Evolutionary conservation across 2,888 invertebrate genomes (phyloP).

Genomic region (Synergus laeviventris): DNA sequence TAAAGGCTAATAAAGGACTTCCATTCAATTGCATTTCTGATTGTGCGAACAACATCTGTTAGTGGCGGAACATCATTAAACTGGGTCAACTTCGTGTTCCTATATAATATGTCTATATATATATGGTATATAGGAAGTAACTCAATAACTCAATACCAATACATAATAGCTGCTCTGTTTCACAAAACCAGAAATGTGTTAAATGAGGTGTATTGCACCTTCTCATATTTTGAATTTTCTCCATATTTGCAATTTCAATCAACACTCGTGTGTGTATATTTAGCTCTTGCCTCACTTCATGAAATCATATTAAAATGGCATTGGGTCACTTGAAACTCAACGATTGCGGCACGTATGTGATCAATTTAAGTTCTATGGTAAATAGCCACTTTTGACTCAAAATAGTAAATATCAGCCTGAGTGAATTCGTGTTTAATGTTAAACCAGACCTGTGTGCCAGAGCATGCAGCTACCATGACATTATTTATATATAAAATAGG

Average conservation of each 20-base stretch:
- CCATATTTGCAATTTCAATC: slow-evolving; percentile 18
- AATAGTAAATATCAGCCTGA: slow-evolving; percentile 1
- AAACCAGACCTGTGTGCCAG: no score
- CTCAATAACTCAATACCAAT: not conserved
- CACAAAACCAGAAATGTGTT: not conserved
- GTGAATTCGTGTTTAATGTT: not conserved
- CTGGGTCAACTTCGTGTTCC: slow-evolving; percentile 2
- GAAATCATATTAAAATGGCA: slow-evolving; percentile 16
- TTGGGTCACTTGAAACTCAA: not conserved
- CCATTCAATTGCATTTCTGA: slow-evolving; percentile 29
- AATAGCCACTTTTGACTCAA: not conserved
- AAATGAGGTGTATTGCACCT: not conserved
- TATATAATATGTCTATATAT: no score
- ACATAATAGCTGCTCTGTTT: slow-evolving; percentile 21
- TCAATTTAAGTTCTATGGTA: not conserved
- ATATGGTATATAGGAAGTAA: not conserved
- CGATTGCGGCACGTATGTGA: not conserved
- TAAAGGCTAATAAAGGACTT: slow-evolving; percentile 4
- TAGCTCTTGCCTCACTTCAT: not conserved
- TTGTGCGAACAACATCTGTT: slow-evolving; percentile 4
- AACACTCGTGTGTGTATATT: not conserved
- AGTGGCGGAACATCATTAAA: slow-evolving; percentile 3
- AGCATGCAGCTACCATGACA: not conserved
- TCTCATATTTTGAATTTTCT: not conserved
- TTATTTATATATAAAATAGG: not conserved